Evolutionary conservation across 2,113 vertebrate genomes (phyloP).

Genomic region (Antigone vipio): DNA sequence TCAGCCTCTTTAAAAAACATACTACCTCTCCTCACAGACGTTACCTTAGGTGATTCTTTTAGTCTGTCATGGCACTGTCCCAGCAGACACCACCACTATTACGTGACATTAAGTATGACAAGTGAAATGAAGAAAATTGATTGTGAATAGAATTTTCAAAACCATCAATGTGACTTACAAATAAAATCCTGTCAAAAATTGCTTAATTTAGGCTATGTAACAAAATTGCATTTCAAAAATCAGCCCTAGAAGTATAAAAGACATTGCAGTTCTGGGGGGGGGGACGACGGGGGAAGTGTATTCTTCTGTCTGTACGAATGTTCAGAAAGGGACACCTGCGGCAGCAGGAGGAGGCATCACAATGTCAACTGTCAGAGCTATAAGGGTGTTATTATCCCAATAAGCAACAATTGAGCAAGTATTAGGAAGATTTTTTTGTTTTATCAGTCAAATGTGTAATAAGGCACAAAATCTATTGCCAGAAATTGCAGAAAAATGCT

Average conservation of each 20-base stretch:
- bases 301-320: neutral
- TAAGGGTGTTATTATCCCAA: constrained; percentile 18
- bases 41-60: neutral
- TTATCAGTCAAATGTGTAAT: neutral
- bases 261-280: neutral
- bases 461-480: neutral
- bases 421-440: neutral
- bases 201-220: neutral
- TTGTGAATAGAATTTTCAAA: neutral
- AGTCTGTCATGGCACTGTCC: neutral
- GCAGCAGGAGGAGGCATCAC: neutral
- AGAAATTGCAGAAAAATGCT: neutral
- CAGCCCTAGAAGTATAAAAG: neutral
- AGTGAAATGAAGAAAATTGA: neutral
- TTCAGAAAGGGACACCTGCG: neutral
- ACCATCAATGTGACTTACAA: neutral
- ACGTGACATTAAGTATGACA: neutral
- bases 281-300: neutral
- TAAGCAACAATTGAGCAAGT: neutral
- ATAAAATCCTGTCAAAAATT: constrained; percentile 27
- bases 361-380: neutral
- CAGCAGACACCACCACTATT: neutral
- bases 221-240: neutral
- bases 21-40: neutral
- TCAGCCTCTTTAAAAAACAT: neutral